phyloP scores from a whole-genome alignment of 2,113 vertebrate genomes.

The Xenus cinereus region DNA sequence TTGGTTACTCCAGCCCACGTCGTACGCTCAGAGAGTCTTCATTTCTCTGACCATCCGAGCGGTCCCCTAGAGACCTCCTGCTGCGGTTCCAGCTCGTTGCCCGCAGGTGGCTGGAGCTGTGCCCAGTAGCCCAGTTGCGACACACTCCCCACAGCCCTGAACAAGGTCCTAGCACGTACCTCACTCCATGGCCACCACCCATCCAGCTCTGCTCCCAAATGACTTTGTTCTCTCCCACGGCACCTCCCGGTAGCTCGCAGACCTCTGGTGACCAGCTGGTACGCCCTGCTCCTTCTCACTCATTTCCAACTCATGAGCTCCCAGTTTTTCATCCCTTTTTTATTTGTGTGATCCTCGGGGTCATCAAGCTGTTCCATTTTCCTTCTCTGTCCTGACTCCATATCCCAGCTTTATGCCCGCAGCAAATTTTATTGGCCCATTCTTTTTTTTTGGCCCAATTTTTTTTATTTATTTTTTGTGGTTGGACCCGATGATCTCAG shows the following conservation, averaged over 20 bases:
- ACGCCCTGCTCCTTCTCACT: not conserved
- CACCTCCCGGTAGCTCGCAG: not conserved
- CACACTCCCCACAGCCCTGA: not conserved
- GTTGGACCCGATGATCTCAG: no score
- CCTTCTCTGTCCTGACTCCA: not conserved
- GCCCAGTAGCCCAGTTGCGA: accelerated
- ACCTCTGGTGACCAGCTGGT: accelerated
- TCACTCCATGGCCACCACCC: not conserved
- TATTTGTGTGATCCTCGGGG: not conserved
- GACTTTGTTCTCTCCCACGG: accelerated
- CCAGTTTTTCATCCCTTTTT: not conserved
- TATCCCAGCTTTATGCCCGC: not conserved
- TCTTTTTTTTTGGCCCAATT: no score
- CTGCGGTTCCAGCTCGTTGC: not conserved
- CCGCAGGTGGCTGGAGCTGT: not conserved
- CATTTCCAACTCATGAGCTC: not conserved
- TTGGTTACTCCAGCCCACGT: not conserved
- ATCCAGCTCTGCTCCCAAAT: not conserved
- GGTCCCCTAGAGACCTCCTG: not conserved
- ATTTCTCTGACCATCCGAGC: accelerated
- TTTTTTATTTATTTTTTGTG: no score
- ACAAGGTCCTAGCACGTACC: not conserved
- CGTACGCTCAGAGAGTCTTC: accelerated
- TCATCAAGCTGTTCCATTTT: not conserved
- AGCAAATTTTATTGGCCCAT: not conserved